phyloP scores from a whole-genome alignment of 2,113 vertebrate genomes.

The Brachyhypopomus gauderio region DNA sequence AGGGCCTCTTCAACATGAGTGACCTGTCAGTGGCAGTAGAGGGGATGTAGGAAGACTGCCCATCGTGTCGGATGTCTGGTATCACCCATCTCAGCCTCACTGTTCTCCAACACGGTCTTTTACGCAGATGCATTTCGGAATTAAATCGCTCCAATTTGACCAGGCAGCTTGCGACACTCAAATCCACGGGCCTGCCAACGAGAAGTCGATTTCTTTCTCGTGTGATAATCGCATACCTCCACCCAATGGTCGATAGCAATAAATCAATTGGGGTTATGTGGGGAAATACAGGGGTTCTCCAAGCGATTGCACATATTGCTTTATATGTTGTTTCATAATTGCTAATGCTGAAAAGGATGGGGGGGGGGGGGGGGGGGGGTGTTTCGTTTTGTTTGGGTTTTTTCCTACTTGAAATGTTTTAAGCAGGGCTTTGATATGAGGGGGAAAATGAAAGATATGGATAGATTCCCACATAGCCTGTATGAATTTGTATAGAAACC shows the following conservation, averaged over 20 bases:
- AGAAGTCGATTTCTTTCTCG: conserved; percentile 25
- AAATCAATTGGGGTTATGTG: conserved; percentile 55
- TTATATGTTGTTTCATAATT: conserved; percentile 38
- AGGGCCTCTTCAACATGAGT: neutral
- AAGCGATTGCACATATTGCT: conserved; percentile 45
- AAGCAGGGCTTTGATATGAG: conserved; percentile 24
- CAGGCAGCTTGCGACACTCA: conserved; percentile 26
- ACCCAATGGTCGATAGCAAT: conserved; percentile 42
- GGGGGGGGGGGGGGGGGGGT: neutral
- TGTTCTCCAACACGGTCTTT: conserved; percentile 23
- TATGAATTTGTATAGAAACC: conserved; percentile 37
- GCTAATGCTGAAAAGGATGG: conserved; percentile 19
- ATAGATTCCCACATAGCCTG: conserved; percentile 12
- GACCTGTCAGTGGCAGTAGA: neutral
- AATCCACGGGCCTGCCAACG: conserved; percentile 29
- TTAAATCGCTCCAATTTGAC: conserved; percentile 47
- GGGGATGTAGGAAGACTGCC: neutral
- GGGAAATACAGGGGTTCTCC: conserved; percentile 37
- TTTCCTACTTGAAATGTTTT: conserved; percentile 22
- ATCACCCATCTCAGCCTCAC: conserved; percentile 32
- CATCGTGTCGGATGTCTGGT: conserved; percentile 7
- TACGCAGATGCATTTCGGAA: conserved; percentile 42
- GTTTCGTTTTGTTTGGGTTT: conserved; percentile 33
- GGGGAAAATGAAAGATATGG: conserved; percentile 24
- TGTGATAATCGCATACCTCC: conserved; percentile 33